Percentiles rank a stretch among this genome's conserved stretches.
Conservation (phyloP, 1,140 invertebrate species). For the Neoseiulus cucumeris region DNA sequence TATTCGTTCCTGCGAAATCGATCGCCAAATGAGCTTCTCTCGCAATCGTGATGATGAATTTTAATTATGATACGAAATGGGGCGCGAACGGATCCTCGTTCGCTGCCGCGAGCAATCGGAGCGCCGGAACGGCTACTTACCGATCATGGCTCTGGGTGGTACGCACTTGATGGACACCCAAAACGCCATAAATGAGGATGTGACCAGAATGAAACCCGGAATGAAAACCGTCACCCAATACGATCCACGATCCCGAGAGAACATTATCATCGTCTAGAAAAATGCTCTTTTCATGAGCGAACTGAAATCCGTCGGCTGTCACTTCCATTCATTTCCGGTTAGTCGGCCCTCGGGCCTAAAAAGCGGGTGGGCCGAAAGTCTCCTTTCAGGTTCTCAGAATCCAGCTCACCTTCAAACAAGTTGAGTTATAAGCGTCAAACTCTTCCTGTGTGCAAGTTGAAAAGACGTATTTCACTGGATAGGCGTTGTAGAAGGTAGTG, state of each 20-base stretch:
- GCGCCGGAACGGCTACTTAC: too few relatives aligned
- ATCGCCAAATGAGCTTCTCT: background rate
- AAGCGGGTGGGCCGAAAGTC: too few relatives aligned
- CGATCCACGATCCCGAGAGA: background rate
- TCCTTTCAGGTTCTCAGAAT: too few relatives aligned
- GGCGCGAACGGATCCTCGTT: too few relatives aligned
- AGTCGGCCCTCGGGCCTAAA: too few relatives aligned
- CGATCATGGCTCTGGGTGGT: conserved; percentile 3
- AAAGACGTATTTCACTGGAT: background rate
- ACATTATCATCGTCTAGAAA: background rate
- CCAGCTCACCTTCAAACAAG: background rate
- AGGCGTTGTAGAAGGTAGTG: background rate
- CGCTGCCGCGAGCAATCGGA: too few relatives aligned
- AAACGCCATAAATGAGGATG: background rate
- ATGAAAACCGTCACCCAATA: conserved; percentile 1
- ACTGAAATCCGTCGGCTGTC: too few relatives aligned
- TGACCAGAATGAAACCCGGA: background rate
- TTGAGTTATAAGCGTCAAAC: background rate
- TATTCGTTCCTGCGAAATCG: background rate
- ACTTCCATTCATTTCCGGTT: too few relatives aligned
- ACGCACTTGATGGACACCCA: background rate
- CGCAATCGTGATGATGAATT: too few relatives aligned
- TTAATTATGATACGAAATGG: too few relatives aligned
- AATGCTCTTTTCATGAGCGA: background rate
- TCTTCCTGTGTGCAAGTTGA: background rate